A percentile compares a stretch with the other conserved stretches of the same genome.
These are phyloP conservation scores for Cossypha niveicapilla DNA, from an alignment of 2,797 vertebrate genomes.

Conservation along the genomic window DNA sequence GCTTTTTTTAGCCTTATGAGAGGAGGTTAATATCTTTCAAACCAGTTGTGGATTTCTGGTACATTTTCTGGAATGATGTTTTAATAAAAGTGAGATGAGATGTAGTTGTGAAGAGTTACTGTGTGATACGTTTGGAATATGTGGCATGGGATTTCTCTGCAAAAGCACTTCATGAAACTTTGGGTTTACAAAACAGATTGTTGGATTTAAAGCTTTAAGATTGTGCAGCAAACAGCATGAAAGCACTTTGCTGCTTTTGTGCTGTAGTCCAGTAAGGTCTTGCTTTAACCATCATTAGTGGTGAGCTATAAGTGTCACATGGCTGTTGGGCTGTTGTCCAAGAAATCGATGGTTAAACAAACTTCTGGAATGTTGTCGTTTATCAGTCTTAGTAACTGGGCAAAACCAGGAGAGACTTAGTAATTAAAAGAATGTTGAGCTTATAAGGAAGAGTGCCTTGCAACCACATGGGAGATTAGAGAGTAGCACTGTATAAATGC, in stretches of 20 bases:
- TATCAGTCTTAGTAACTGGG: background rate
- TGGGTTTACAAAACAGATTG: background rate
- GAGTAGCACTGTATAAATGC: background rate
- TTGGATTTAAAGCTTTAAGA: background rate
- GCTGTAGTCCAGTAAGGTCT: background rate
- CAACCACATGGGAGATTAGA: fast-evolving
- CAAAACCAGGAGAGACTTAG: background rate
- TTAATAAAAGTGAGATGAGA: background rate
- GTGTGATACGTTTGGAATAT: fast-evolving
- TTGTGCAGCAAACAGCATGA: background rate
- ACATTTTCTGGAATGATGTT: background rate
- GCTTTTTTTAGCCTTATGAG: background rate
- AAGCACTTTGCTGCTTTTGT: background rate
- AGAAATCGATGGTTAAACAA: background rate
- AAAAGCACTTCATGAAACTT: background rate
- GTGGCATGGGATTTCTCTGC: background rate
- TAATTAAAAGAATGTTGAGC: background rate
- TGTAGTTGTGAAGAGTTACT: background rate
- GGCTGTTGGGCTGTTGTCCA: background rate
- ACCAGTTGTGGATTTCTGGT: background rate
- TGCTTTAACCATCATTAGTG: background rate
- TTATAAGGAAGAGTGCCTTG: background rate
- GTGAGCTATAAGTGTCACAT: background rate
- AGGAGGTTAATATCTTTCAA: background rate
- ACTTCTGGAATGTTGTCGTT: background rate